These are phyloP conservation scores for Zaprionus lineosus DNA, from an alignment of 2,888 invertebrate species.

Conservation along the genomic window DNA sequence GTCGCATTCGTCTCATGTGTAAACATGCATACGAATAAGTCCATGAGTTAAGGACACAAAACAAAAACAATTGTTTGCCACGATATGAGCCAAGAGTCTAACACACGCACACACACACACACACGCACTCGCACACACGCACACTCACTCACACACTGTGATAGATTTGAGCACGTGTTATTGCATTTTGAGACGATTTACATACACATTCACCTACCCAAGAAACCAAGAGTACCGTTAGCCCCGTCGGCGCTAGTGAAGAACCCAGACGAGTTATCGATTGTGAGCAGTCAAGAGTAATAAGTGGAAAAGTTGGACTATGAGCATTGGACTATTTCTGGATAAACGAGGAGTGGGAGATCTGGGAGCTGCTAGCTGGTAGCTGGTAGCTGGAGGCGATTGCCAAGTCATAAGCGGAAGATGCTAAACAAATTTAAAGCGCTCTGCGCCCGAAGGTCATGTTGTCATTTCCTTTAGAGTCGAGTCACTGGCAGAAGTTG, in stretches of 20 bases:
- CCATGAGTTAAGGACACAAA: constrained; percentile 21
- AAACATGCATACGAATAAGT: constrained; percentile 54
- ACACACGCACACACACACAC: constrained; percentile 4
- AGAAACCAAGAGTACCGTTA: constrained; percentile 4
- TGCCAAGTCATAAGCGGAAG: constrained; percentile 74
- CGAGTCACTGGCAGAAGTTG: constrained; percentile 32
- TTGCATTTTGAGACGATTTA: constrained; percentile 52
- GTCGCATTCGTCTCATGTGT: constrained; percentile 48
- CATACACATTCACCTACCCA: constrained; percentile 30
- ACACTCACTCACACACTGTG: neutral
- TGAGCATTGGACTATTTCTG: constrained; percentile 48
- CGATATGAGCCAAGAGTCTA: constrained; percentile 19
- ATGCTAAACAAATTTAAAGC: constrained; percentile 74
- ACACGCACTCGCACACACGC: neutral
- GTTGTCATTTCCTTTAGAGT: constrained; percentile 64
- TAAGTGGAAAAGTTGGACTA: constrained; percentile 59
- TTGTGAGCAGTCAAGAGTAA: constrained; percentile 57
- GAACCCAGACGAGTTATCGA: constrained; percentile 29
- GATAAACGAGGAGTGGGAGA: too few species aligned
- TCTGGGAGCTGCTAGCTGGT: too few species aligned
- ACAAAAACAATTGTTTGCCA: constrained; percentile 32
- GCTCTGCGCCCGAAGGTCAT: constrained; percentile 70
- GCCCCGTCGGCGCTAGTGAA: constrained; percentile 34
- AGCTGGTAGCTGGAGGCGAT: constrained; percentile 53
- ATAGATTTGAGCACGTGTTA: constrained; percentile 51